Percentiles rank a stretch among this genome's conserved stretches.
phyloP scores from a whole-genome alignment of 2,888 invertebrate species.

The Syrphus vitripennis region DNA sequence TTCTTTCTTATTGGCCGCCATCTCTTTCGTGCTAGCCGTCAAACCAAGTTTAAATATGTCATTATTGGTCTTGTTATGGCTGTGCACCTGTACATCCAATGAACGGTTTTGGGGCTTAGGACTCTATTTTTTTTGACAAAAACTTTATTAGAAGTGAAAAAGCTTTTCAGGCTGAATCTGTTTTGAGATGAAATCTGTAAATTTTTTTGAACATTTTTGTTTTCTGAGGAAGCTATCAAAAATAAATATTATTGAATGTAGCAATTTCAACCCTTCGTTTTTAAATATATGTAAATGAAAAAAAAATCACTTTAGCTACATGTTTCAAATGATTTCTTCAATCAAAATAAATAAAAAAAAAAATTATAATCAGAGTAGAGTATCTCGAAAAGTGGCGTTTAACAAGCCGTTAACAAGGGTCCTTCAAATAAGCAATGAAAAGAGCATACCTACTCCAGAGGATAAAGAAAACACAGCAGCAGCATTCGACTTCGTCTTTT shows the following conservation, averaged over 20 bases:
- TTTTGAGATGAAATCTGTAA: too few species aligned
- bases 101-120: too few species aligned
- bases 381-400: conserved; percentile 65
- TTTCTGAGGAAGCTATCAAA: too few species aligned
- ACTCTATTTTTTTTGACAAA: too few species aligned
- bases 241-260: background rate
- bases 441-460: conserved; percentile 31
- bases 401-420: conserved; percentile 69
- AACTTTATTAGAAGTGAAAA: too few species aligned
- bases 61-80: too few species aligned
- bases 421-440: conserved; percentile 54
- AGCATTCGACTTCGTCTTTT: conserved; percentile 38
- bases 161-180: too few species aligned
- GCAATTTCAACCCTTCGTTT: conserved; percentile 15
- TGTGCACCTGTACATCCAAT: too few species aligned
- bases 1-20: too few species aligned
- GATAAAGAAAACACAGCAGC: conserved; percentile 28
- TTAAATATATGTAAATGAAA: background rate
- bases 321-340: background rate
- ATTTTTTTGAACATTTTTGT: too few species aligned
- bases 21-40: too few species aligned
- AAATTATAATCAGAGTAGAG: background rate
- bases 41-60: too few species aligned
- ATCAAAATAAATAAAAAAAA: background rate
- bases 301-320: background rate